A percentile compares a stretch with the other conserved stretches of the same genome.
Evolutionary conservation across 2,113 vertebrate species (phyloP).

Genomic region (Australoheros scitulus): DNA sequence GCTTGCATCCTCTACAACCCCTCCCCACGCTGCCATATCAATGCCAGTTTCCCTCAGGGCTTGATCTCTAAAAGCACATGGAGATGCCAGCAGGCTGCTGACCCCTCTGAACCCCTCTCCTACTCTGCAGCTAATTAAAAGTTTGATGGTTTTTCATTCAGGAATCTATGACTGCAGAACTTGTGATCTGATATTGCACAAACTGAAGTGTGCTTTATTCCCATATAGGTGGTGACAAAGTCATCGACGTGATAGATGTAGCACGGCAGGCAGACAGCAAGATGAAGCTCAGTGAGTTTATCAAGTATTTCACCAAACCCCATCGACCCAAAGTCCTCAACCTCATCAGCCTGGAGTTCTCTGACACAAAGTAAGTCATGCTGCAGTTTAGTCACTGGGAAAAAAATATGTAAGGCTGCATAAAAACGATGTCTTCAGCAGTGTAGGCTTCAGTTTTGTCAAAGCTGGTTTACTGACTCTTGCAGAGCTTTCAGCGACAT

Average conservation of each 20-base stretch:
- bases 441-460: no score
- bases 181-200: not conserved
- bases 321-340: conserved; percentile 96
- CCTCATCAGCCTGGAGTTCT: conserved; percentile 99
- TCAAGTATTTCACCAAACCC: conserved; percentile 92
- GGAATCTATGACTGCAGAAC: not conserved
- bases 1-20: conserved; percentile 5
- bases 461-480: not conserved
- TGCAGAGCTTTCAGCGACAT: not conserved
- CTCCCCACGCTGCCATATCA: conserved; percentile 26
- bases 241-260: conserved; percentile 98
- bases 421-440: not conserved
- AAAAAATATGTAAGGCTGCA: no score
- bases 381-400: not conserved
- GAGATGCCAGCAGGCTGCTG: conserved; percentile 52
- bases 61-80: conserved; percentile 49
- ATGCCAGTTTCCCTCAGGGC: conserved; percentile 62
- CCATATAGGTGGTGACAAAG: conserved; percentile 90
- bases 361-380: conserved; percentile 92
- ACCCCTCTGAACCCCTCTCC: conserved; percentile 42
- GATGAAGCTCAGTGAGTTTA: conserved; percentile 95
- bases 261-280: conserved; percentile 99
- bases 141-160: conserved; percentile 12
- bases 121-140: conserved; percentile 55
- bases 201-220: not conserved